Conservation (phyloP, 2,888 invertebrate genomes). For the Salpingus planirostris region DNA sequence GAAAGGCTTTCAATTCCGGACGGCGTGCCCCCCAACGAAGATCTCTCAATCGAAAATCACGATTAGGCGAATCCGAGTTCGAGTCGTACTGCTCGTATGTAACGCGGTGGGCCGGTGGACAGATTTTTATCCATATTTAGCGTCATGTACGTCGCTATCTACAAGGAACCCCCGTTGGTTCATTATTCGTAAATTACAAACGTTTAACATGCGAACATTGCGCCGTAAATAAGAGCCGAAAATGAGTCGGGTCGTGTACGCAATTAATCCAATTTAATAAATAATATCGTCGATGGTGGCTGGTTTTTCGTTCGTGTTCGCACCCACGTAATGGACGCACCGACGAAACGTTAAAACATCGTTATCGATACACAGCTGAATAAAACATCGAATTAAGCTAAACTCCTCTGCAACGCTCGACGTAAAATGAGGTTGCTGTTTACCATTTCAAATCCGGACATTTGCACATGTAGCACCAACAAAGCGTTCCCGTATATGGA, state of each 20-base stretch:
- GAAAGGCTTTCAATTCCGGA: too few species aligned
- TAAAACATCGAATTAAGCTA: constrained; percentile 32
- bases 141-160: constrained; percentile 14
- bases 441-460: constrained; percentile 33
- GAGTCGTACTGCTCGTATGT: too few species aligned
- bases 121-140: constrained; percentile 16
- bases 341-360: constrained; percentile 1
- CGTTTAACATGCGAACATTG: constrained; percentile 12
- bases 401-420: constrained; percentile 23
- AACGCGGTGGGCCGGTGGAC: constrained; percentile 2
- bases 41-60: too few species aligned
- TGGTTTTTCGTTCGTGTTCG: too few species aligned
- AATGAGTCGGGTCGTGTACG: constrained; percentile 9
- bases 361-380: constrained; percentile 19
- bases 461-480: constrained; percentile 31
- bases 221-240: constrained; percentile 9
- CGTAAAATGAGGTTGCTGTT: constrained; percentile 33
- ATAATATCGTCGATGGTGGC: too few species aligned
- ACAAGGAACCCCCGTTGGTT: constrained; percentile 13
- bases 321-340: too few species aligned
- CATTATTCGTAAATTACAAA: constrained; percentile 16
- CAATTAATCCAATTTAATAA: constrained; percentile 15
- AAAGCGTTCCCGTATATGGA: constrained; percentile 14
- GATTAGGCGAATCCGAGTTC: too few species aligned
- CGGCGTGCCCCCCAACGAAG: too few species aligned